Conservation (phyloP, 2,113 vertebrate genomes). For the Clarias magur region DNA sequence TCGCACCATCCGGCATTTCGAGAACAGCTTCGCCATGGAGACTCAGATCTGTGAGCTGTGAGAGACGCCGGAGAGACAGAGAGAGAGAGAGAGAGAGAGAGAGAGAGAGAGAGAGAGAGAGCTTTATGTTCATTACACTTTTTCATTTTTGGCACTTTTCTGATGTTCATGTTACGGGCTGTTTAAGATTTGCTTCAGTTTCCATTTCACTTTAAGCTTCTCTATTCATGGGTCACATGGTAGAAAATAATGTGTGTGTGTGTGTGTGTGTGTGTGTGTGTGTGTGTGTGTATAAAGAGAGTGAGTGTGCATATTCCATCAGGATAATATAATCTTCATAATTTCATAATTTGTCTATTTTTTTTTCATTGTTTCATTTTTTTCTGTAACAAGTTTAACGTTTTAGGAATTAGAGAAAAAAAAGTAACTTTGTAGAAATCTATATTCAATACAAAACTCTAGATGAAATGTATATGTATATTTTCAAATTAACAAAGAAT, state of each 20-base stretch:
- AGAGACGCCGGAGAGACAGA: constrained; percentile 49
- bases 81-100: background rate
- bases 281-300: background rate
- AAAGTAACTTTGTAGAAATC: background rate
- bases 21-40: constrained; percentile 84
- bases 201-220: background rate
- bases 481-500: constrained; percentile 6
- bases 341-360: background rate
- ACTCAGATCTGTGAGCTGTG: constrained; percentile 85
- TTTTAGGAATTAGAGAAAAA: background rate
- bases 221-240: background rate
- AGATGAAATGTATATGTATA: background rate
- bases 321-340: constrained; percentile 30
- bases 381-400: background rate
- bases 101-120: background rate
- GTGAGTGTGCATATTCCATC: background rate
- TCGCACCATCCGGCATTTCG: constrained; percentile 89
- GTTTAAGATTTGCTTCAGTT: background rate
- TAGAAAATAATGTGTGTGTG: constrained; percentile 1
- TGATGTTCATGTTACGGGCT: background rate
- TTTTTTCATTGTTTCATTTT: constrained; percentile 12
- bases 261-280: constrained; percentile 17
- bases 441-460: background rate
- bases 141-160: background rate
- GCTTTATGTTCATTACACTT: background rate